Base-by-base conservation (phyloP, 2,888 invertebrate genomes). In the Steinernema scapterisci region DNA sequence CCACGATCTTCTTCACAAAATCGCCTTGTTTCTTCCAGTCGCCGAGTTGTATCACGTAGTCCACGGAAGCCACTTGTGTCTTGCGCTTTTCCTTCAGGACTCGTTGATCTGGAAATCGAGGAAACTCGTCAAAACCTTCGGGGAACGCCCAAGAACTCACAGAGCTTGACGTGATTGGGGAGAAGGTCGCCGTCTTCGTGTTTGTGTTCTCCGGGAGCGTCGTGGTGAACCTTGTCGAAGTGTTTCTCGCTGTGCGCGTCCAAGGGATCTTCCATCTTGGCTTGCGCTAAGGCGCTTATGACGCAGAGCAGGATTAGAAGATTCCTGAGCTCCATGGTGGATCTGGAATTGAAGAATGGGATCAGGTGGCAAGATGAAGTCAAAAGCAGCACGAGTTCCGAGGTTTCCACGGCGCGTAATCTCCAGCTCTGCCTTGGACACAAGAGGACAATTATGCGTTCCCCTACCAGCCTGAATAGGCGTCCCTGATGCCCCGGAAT, bases 101-200 rank as follows among this genome's bases (percentile, higher is more conserved):
- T 6, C 45, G 16, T 31, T 74, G 74, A 46, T 74, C 74, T 74
- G n/a, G n/a, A n/a, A n/a, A n/a, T n/a, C n/a, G n/a, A n/a, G n/a
- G n/a, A n/a, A n/a, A 11, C n/a, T n/a, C n/a, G 7, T 44, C 45
- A 44, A 44, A 11, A 44, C 7, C 16, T 44, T 7, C 45, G 45
- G 16, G 6, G 51, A 51, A n/a, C 9, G 19, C 9, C 6, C 11
- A 19, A 19, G n/a, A 1, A 25, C 54, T 54, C 21, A 54, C 54
- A 54, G 25, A 54, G 3, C 25, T 54, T 54, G 21, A 54, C 54
- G 21, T 54, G 54, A 23, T 54, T 54, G 7, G 54, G 54, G 3
- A 54, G 51, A 9, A 16, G 54, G 25, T 21, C 54, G 2, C 3
- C 11, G 6, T 54, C n/a, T 13, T 54, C 54, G 25, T 54, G 54